These are phyloP conservation scores for Lycia hirtaria DNA, from an alignment of 2,888 invertebrate genomes.

Conservation along the genomic window DNA sequence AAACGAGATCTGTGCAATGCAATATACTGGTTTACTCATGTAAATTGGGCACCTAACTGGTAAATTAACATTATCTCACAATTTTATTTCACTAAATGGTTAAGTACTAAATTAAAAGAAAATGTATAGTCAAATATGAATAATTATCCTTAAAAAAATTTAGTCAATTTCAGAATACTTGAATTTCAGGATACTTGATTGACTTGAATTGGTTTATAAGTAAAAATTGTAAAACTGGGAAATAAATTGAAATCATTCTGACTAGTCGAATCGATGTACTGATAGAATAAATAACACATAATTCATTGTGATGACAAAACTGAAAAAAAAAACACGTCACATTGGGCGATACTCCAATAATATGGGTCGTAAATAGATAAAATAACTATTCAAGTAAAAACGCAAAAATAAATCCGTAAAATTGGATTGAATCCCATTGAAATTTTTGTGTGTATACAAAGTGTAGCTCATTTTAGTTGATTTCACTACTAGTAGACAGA, in stretches of 20 bases:
- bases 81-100: constrained; percentile 34
- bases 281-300: background rate
- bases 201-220: no score
- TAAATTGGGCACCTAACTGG: constrained; percentile 1
- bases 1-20: constrained; percentile 43
- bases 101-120: constrained; percentile 21
- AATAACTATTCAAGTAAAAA: no score
- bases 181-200: no score
- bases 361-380: background rate
- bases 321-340: background rate
- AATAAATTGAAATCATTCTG: constrained; percentile 12
- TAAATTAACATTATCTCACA: constrained; percentile 38
- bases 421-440: background rate
- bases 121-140: background rate
- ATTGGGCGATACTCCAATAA: background rate
- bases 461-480: background rate
- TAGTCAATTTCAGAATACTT: no score
- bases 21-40: constrained; percentile 21
- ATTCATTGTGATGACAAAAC: background rate
- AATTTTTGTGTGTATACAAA: background rate
- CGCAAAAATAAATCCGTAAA: background rate
- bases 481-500: background rate
- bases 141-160: no score
- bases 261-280: constrained; percentile 17
- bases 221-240: background rate